Evolutionary conservation across 2,797 vertebrate genomes (phyloP), one percentile per base, ranked within the genome.

Genomic region (Sparus aurata): DNA sequence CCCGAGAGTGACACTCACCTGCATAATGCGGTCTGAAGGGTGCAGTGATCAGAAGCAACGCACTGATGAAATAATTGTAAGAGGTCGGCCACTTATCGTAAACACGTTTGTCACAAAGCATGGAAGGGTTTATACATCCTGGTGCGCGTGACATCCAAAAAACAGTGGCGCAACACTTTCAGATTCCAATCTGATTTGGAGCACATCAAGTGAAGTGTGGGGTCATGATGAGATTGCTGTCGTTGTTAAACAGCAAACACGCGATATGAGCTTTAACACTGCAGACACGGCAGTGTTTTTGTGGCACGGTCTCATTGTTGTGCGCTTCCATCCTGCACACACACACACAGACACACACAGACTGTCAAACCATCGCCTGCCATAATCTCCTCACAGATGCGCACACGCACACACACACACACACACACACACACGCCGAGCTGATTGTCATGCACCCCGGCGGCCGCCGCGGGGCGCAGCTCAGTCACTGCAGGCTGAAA

Each of bases 401-500:
- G 2, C 71, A 27, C 60, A 12, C 46, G 5, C 30, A 30, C 30
- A 30, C 30, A 30, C 30, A 25, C 25, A 27, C 27, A 27, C 27
- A 4, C 27, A 27, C 27, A 27, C 27, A 34, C 34, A 34, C 34
- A 9, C 34, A 34, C 7, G 8, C 34, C 34, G 34, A 34, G 9
- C 34, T 4, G 60, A 5, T 64, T 70, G 82, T 59, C 34, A n/a
- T 79, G 17, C 20, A 0, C 62, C 38, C 3, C 7, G 23, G 1
- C 79, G 45, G 84, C 93, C 94, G 83, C 90, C 87, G 85, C 57
- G 77, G 78, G 94, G 90, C 92, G 94, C 92, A 84, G 80, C 82
- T 78, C 77, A 74, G 69, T 76, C 64, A 34, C 85, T 79, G 78
- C 84, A 68, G 49, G 55, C 77, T 62, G 54, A 47, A 64, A 65